These are phyloP conservation scores for Stegophylla sp. DNA, from an alignment of 2,888 invertebrate species.

Conservation along the genomic window DNA sequence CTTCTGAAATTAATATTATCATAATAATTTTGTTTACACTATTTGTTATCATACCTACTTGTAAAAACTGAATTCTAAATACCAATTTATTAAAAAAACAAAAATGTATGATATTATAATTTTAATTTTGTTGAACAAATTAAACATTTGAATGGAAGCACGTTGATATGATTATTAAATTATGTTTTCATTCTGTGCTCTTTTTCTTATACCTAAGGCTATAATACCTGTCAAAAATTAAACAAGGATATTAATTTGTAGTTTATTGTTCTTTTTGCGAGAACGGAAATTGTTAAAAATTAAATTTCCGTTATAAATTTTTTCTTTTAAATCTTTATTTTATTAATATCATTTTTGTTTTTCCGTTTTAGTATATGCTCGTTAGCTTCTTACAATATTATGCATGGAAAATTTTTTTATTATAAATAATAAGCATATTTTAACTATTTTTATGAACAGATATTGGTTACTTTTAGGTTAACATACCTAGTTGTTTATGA, in stretches of 20 bases:
- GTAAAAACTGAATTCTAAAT: background rate
- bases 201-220: background rate
- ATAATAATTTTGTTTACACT: background rate
- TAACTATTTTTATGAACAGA: too few relatives aligned
- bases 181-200: background rate
- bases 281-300: constrained; percentile 44
- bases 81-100: constrained; percentile 19
- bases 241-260: constrained; percentile 13
- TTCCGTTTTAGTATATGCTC: background rate
- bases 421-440: too few relatives aligned
- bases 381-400: background rate
- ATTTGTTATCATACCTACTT: background rate
- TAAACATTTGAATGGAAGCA: background rate
- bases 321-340: background rate
- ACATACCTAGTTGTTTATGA: too few relatives aligned
- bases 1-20: background rate
- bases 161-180: constrained; percentile 20
- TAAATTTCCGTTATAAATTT: constrained; percentile 20
- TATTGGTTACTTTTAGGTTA: too few relatives aligned
- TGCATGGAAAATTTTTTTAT: background rate
- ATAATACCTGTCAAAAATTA: background rate
- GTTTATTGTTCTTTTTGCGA: constrained; percentile 18
- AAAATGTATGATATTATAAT: background rate
- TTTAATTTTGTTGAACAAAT: background rate
- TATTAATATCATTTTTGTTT: background rate